These are phyloP conservation scores for Cassiopea andromeda DNA, from an alignment of 30 jellyfish, hydroid and myxozoan species.

Conservation along the genomic window DNA sequence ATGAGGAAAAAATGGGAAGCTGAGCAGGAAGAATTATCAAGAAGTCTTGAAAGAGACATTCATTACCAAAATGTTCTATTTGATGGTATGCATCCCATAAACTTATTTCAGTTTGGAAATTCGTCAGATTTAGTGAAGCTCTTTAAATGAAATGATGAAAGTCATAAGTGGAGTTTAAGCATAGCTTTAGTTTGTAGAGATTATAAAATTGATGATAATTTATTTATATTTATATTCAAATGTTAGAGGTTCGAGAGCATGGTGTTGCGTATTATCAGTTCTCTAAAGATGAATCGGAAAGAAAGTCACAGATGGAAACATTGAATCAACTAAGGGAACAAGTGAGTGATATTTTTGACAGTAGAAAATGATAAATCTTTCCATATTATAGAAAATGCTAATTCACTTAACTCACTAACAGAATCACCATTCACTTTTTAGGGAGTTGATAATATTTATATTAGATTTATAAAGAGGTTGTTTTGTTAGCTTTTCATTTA, in stretches of 20 bases:
- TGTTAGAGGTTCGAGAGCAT: slow-evolving; percentile 84
- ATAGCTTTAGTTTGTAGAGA: background rate
- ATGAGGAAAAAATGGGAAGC: slow-evolving; percentile 79
- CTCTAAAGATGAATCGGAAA: slow-evolving; percentile 83
- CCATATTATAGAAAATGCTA: background rate
- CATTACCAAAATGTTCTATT: slow-evolving; percentile 82
- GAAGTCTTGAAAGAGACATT: slow-evolving; percentile 75
- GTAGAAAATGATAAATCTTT: background rate
- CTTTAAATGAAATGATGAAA: too few species aligned
- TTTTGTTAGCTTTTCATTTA: too few species aligned
- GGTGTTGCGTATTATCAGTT: slow-evolving; percentile 94
- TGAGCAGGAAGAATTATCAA: slow-evolving; percentile 80
- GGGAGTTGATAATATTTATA: too few species aligned
- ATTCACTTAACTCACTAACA: too few species aligned
- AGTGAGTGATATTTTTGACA: slow-evolving; percentile 11
- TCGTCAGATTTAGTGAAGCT: too few species aligned
- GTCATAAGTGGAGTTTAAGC: background rate
- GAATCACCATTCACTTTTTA: too few species aligned
- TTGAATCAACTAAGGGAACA: slow-evolving; percentile 72
- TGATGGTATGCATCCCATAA: slow-evolving; percentile 57
- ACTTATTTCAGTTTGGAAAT: background rate
- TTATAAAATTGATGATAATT: background rate
- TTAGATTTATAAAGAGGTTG: too few species aligned
- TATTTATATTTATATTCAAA: background rate
- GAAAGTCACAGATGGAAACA: slow-evolving; percentile 84